phyloP scores from a whole-genome alignment of 2,888 invertebrate genomes.

The Icerya purchasi region DNA sequence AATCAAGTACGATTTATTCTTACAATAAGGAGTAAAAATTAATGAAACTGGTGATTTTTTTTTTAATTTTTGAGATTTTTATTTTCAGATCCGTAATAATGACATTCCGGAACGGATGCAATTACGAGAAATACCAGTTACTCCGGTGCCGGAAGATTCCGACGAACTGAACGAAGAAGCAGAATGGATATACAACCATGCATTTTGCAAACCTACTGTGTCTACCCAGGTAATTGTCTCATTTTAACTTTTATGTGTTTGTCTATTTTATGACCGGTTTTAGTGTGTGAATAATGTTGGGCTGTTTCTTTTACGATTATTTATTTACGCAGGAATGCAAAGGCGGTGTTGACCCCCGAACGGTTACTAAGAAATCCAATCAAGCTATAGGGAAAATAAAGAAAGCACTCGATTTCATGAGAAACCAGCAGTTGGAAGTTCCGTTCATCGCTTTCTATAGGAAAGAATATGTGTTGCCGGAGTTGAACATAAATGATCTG shows the following conservation, averaged over 20 bases:
- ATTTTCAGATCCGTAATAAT: slow-evolving; percentile 47
- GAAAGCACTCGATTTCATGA: slow-evolving; percentile 84
- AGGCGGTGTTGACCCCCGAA: slow-evolving; percentile 26
- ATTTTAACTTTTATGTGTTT: no score
- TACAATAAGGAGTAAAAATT: no score
- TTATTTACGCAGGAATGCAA: slow-evolving; percentile 24
- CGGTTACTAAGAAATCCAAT: slow-evolving; percentile 38
- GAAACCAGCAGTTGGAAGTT: slow-evolving; percentile 85
- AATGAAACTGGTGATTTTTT: no score
- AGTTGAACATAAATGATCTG: slow-evolving; percentile 78
- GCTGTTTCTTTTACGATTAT: no score
- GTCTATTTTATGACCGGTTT: no score
- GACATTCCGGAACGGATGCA: slow-evolving; percentile 86
- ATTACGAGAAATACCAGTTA: slow-evolving; percentile 66
- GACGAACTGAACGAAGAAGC: slow-evolving; percentile 83
- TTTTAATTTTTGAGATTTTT: slow-evolving; percentile 4
- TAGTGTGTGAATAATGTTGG: no score
- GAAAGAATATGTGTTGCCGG: slow-evolving; percentile 90
- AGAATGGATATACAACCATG: slow-evolving; percentile 91
- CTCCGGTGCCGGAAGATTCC: slow-evolving; percentile 56
- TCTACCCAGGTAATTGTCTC: slow-evolving; percentile 47
- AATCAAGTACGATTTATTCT: slow-evolving; percentile 38
- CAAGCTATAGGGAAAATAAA: slow-evolving; percentile 70
- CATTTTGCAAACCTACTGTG: slow-evolving; percentile 63
- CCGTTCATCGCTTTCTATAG: slow-evolving; percentile 97